Conservation (phyloP, 1,140 invertebrate species). For the Ips nitidus region DNA sequence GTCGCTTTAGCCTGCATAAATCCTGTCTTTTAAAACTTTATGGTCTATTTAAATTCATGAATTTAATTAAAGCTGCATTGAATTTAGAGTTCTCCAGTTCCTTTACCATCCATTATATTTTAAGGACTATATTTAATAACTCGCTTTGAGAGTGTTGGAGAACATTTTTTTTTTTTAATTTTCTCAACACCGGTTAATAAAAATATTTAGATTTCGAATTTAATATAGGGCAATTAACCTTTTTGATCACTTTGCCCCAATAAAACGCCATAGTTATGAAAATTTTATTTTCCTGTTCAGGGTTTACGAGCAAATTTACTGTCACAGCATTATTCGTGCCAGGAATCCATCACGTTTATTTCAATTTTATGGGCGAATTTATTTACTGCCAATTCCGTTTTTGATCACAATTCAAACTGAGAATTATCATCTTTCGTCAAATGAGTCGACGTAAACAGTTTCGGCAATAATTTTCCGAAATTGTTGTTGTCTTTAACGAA, state of each 20-base stretch:
- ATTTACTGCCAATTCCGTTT: constrained; percentile 6
- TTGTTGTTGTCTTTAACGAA: too few species aligned
- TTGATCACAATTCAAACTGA: not conserved
- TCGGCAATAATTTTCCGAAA: not conserved
- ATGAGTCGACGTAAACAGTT: not conserved
- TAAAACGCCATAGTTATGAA: not conserved
- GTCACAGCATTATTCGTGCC: not conserved
- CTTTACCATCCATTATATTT: not conserved
- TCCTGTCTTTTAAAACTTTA: constrained; percentile 5
- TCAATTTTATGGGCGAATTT: constrained; percentile 2
- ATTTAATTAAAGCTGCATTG: constrained; percentile 5
- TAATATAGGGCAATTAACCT: too few species aligned
- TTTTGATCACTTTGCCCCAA: not conserved
- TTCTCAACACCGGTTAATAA: not conserved
- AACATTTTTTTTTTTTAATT: too few species aligned
- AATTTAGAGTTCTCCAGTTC: not conserved
- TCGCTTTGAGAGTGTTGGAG: too few species aligned
- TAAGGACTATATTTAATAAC: too few species aligned
- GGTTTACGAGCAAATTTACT: not conserved
- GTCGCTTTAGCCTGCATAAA: constrained; percentile 4
- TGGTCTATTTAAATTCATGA: constrained; percentile 12
- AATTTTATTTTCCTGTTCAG: not conserved
- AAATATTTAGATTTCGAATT: not conserved
- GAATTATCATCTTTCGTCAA: not conserved
- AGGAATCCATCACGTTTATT: constrained; percentile 6